These are phyloP conservation scores for Sinhomidia bicolor DNA, from an alignment of 2,888 invertebrate genomes.

Conservation along the genomic window DNA sequence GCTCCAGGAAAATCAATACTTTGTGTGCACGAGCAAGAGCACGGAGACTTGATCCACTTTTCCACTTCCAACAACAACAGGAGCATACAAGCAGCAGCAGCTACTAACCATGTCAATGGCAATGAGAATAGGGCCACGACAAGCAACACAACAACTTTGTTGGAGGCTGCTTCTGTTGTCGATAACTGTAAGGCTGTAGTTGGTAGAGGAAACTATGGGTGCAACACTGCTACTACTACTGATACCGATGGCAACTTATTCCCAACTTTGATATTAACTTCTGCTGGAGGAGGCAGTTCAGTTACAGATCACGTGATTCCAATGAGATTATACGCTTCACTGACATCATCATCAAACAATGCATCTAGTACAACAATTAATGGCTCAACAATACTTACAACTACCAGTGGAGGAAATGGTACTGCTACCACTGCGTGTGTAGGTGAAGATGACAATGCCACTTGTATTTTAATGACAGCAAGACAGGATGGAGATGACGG, in stretches of 20 bases:
- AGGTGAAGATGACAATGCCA: neutral
- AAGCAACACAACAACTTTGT: neutral
- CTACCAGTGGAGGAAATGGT: neutral
- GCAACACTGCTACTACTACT: neutral
- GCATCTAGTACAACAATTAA: slow-evolving; percentile 30
- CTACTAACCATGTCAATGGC: slow-evolving; percentile 72
- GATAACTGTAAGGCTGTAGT: slow-evolving; percentile 14
- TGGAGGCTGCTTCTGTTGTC: slow-evolving; percentile 24
- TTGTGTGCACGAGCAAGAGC: slow-evolving; percentile 71
- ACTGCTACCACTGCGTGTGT: neutral
- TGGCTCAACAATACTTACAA: slow-evolving; percentile 55
- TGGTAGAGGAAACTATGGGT: neutral
- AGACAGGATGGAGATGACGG: neutral
- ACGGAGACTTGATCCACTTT: slow-evolving; percentile 73
- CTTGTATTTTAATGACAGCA: slow-evolving; percentile 65
- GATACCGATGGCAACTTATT: slow-evolving; percentile 67
- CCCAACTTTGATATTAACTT: slow-evolving; percentile 63
- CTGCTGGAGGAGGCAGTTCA: slow-evolving; percentile 36
- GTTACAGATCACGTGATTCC: slow-evolving; percentile 55
- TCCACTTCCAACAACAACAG: slow-evolving; percentile 41
- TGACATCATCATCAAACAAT: slow-evolving; percentile 30
- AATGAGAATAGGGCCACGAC: slow-evolving; percentile 48
- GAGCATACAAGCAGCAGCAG: neutral
- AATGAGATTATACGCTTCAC: slow-evolving; percentile 68
- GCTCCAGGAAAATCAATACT: slow-evolving; percentile 74